Evolutionary conservation across 2,113 vertebrate species (phyloP).

Genomic region (Thymallus thymallus): DNA sequence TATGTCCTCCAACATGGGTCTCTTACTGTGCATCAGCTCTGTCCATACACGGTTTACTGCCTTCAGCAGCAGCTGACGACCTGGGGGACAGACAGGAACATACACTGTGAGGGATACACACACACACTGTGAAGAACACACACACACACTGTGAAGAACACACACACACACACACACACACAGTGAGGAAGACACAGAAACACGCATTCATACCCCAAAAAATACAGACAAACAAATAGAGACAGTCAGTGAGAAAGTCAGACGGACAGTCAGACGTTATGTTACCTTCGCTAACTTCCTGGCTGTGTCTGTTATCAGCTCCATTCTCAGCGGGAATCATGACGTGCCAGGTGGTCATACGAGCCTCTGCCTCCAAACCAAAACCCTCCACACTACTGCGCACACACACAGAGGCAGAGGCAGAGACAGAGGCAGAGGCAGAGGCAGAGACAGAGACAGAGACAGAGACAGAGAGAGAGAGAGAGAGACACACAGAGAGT

Average conservation of each 20-base stretch:
- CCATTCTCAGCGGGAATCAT: constrained; percentile 93
- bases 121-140: constrained; percentile 1
- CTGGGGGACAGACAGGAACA: constrained; percentile 66
- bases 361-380: constrained; percentile 94
- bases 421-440: accelerated
- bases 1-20: constrained; percentile 91
- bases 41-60: constrained; percentile 98
- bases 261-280: neutral
- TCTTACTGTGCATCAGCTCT: constrained; percentile 95
- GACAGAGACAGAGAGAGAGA: neutral
- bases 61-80: constrained; percentile 94
- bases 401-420: constrained; percentile 8
- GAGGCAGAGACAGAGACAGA: too few species aligned
- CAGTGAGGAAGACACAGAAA: constrained; percentile 5
- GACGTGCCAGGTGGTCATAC: constrained; percentile 99
- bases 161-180: neutral
- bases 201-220: neutral
- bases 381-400: constrained; percentile 91
- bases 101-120: neutral
- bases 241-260: neutral
- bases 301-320: constrained; percentile 82
- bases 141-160: too few species aligned
- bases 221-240: neutral
- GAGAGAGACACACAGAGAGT: too few species aligned
- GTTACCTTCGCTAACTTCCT: constrained; percentile 93